Conservation (phyloP, 1,140 invertebrate species). For the Phthorimaea operculella region DNA sequence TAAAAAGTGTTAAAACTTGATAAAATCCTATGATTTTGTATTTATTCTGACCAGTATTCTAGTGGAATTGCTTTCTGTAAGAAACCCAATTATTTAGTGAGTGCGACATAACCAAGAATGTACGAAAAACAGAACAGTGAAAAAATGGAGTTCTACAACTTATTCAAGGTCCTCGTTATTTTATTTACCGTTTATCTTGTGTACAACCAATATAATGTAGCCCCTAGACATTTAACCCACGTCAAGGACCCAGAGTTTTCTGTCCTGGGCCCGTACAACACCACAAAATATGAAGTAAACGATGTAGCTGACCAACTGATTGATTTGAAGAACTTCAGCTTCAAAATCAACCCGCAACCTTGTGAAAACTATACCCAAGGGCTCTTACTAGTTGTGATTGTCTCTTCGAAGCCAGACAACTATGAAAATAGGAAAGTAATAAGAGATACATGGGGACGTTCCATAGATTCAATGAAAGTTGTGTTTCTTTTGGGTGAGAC, state of each 20-base stretch:
- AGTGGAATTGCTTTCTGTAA: too few relatives aligned
- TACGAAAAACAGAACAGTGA: not conserved
- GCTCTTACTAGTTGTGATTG: constrained; percentile 71
- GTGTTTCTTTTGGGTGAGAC: constrained; percentile 79
- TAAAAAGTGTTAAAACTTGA: too few relatives aligned
- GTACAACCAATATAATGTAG: constrained; percentile 19
- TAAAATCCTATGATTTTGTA: too few relatives aligned
- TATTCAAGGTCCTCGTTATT: not conserved
- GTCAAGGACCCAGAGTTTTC: constrained; percentile 25
- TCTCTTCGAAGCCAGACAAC: constrained; percentile 77
- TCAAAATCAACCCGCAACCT: constrained; percentile 67
- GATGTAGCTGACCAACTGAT: constrained; percentile 54
- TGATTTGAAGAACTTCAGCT: constrained; percentile 70
- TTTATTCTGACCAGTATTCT: too few relatives aligned
- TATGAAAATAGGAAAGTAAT: constrained; percentile 71
- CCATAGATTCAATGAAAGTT: constrained; percentile 56
- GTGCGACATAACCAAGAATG: not conserved
- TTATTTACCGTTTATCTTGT: constrained; percentile 3
- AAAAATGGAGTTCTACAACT: not conserved
- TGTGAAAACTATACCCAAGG: constrained; percentile 57
- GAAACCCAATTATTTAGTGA: too few relatives aligned
- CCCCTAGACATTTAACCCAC: constrained; percentile 7
- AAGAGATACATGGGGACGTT: constrained; percentile 75
- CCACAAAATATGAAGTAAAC: constrained; percentile 12
- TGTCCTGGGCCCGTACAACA: constrained; percentile 23